A percentile compares a stretch with the other conserved stretches of the same genome.
Conservation (phyloP, 2,113 vertebrate species). For the Thomomys bottae region DNA sequence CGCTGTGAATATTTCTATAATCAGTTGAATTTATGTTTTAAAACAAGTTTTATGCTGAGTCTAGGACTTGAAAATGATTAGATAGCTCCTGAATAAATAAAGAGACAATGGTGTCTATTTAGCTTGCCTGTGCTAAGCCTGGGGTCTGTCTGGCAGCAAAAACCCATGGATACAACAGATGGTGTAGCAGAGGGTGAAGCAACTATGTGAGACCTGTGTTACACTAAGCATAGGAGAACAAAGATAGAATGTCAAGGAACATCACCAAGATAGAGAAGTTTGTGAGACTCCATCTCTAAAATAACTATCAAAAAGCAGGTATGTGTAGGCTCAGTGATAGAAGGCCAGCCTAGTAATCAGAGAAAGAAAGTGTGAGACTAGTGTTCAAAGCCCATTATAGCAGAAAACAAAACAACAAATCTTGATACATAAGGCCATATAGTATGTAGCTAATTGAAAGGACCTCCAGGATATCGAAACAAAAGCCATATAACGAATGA, state of each 20-base stretch:
- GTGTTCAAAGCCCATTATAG: too few relatives aligned
- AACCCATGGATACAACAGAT: not conserved
- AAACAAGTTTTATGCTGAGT: not conserved
- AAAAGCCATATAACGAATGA: too few relatives aligned
- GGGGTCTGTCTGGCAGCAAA: not conserved
- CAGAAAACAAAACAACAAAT: too few relatives aligned
- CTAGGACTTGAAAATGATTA: not conserved
- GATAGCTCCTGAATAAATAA: not conserved
- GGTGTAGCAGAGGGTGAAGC: not conserved
- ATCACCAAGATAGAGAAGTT: not conserved
- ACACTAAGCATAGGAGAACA: not conserved
- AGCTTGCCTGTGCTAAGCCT: not conserved
- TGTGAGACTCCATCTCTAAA: too few relatives aligned
- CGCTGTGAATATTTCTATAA: not conserved
- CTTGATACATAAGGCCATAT: too few relatives aligned
- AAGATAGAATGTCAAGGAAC: not conserved
- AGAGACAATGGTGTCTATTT: not conserved
- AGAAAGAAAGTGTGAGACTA: too few relatives aligned
- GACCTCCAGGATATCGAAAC: too few relatives aligned
- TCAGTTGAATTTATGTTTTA: conserved; percentile 8
- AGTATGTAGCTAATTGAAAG: too few relatives aligned
- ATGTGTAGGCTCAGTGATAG: too few relatives aligned
- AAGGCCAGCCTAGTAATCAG: too few relatives aligned
- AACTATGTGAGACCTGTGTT: not conserved
- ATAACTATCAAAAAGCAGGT: too few relatives aligned